Conservation (phyloP, 2,888 invertebrate species). For the Drosophila yooni region DNA sequence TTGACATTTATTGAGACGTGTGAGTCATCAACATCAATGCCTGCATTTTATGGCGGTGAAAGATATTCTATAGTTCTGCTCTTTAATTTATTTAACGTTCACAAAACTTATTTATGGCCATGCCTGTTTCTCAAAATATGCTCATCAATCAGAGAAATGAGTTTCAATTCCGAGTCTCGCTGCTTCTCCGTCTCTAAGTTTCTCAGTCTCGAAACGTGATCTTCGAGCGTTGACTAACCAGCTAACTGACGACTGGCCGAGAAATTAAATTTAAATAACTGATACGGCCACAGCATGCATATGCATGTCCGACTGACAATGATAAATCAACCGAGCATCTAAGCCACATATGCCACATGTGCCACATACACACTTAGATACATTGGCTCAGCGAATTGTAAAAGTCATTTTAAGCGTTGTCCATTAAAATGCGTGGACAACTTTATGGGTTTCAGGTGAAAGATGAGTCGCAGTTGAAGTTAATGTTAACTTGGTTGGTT, state of each 20-base stretch:
- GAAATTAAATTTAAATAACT: slow-evolving; percentile 71
- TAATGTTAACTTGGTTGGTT: slow-evolving; percentile 7
- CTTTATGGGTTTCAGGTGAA: slow-evolving; percentile 56
- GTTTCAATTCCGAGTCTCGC: slow-evolving; percentile 50
- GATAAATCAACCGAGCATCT: slow-evolving; percentile 61
- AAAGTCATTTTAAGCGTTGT: slow-evolving; percentile 44
- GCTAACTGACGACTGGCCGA: slow-evolving; percentile 57
- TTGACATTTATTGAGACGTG: slow-evolving; percentile 23
- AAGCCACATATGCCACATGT: slow-evolving; percentile 20
- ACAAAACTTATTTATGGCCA: slow-evolving; percentile 66
- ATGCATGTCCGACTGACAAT: slow-evolving; percentile 60
- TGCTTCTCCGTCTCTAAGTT: slow-evolving; percentile 8
- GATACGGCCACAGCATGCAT: slow-evolving; percentile 56
- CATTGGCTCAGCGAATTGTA: slow-evolving; percentile 28
- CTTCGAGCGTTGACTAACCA: slow-evolving; percentile 32
- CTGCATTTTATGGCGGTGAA: slow-evolving; percentile 56
- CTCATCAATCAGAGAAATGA: slow-evolving; percentile 76
- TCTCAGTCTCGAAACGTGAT: slow-evolving; percentile 20
- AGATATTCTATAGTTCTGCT: slow-evolving; percentile 58
- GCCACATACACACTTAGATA: slow-evolving; percentile 14
- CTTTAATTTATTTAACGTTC: slow-evolving; percentile 69
- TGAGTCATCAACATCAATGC: slow-evolving; percentile 61
- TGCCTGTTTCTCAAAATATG: slow-evolving; percentile 68
- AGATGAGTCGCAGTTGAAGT: slow-evolving; percentile 49
- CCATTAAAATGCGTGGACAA: slow-evolving; percentile 62